phyloP scores from a whole-genome alignment of 1,140 invertebrate species.

The Phymastichus coffea region DNA sequence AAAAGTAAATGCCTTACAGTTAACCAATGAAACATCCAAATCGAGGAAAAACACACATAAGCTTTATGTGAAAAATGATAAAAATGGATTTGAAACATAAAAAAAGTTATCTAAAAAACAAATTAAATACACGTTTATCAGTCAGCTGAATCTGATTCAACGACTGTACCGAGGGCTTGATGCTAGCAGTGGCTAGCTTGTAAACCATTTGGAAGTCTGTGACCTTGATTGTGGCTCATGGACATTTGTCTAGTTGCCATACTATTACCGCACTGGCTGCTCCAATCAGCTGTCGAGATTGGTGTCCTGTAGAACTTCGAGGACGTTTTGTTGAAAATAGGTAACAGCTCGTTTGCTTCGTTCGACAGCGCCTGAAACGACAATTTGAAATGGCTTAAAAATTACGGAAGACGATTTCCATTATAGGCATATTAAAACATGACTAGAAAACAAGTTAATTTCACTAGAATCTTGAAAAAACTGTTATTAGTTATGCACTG shows the following conservation, averaged over 20 bases:
- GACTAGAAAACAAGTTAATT: too few species aligned
- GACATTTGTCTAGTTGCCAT: slow-evolving; percentile 49
- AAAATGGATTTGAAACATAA: neutral
- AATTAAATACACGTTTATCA: slow-evolving; percentile 25
- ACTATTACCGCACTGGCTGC: slow-evolving; percentile 57
- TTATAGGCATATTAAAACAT: too few species aligned
- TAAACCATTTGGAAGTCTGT: slow-evolving; percentile 46
- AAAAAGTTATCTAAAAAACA: neutral
- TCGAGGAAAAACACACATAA: too few species aligned
- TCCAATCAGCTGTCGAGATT: slow-evolving; percentile 86
- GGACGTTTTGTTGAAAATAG: slow-evolving; percentile 95
- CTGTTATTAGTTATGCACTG: too few species aligned
- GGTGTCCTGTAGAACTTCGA: slow-evolving; percentile 83
- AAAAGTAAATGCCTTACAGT: too few species aligned
- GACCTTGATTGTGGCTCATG: slow-evolving; percentile 45
- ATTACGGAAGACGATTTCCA: too few species aligned
- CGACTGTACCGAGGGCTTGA: slow-evolving; percentile 17
- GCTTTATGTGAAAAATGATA: too few species aligned
- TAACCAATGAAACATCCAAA: too few species aligned
- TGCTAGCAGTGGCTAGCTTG: slow-evolving; percentile 45
- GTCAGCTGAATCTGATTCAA: slow-evolving; percentile 16
- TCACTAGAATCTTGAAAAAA: too few species aligned
- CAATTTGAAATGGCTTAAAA: neutral
- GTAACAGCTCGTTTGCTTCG: slow-evolving; percentile 93
- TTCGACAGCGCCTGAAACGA: slow-evolving; percentile 79